A percentile compares a stretch with the other conserved stretches of the same genome.
Conservation (phyloP, 23 tunicate genomes). For the Oikopleura vanhoeffeni region DNA sequence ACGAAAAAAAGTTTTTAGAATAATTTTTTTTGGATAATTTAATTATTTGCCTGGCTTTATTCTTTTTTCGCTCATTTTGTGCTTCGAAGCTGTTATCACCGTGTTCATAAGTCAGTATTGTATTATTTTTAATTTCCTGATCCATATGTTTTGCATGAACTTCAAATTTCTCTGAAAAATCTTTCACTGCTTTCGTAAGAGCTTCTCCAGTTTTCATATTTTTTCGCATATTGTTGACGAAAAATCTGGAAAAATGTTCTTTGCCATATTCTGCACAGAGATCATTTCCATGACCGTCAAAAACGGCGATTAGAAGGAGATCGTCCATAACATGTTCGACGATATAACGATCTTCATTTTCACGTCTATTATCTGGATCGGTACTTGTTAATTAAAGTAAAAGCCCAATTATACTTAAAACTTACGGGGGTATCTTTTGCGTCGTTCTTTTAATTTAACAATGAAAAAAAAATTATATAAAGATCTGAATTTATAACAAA, state of each 20-base stretch:
- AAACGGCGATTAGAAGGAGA: not conserved
- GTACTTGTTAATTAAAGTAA: too few relatives aligned
- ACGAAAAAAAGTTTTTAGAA: too few relatives aligned
- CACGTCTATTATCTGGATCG: too few relatives aligned
- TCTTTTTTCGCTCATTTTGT: not conserved
- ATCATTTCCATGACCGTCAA: slow-evolving; percentile 15
- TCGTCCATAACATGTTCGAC: not conserved
- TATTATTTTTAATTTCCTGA: not conserved
- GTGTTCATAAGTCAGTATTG: not conserved
- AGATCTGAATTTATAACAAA: too few relatives aligned
- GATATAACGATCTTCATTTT: not conserved
- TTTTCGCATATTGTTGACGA: not conserved
- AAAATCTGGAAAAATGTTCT: not conserved
- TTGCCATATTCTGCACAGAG: not conserved
- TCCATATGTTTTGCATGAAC: not conserved
- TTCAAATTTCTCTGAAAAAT: not conserved
- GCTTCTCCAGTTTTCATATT: not conserved
- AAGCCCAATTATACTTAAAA: too few relatives aligned
- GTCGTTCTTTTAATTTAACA: too few relatives aligned
- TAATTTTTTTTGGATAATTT: too few relatives aligned
- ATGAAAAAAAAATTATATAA: too few relatives aligned
- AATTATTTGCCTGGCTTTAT: too few relatives aligned
- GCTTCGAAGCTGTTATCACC: not conserved
- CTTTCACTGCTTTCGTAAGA: not conserved
- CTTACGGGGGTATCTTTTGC: too few relatives aligned